phyloP scores from a whole-genome alignment of 2,888 invertebrate genomes.

The Troides helena region DNA sequence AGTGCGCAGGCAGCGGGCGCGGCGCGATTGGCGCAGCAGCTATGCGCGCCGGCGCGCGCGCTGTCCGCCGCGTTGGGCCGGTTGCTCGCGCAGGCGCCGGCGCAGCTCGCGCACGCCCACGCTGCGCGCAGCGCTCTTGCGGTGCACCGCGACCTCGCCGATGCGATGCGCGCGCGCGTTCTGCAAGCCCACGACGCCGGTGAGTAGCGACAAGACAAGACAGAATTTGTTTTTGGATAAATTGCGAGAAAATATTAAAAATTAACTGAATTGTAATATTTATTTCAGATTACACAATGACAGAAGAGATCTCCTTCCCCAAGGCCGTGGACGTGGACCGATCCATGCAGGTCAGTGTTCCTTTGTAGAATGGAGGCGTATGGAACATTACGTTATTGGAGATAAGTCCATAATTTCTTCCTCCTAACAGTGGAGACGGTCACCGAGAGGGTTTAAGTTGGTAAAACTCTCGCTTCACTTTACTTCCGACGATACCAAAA shows the following conservation, averaged over 20 bases:
- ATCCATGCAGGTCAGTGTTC: slow-evolving; percentile 57
- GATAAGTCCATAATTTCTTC: no score
- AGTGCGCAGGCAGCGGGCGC: slow-evolving; percentile 39
- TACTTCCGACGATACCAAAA: no score
- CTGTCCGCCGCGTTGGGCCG: slow-evolving; percentile 46
- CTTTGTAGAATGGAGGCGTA: no score
- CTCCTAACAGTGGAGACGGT: no score
- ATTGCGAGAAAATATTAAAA: background rate
- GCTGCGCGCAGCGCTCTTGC: slow-evolving; percentile 41
- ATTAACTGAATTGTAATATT: background rate
- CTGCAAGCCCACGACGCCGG: background rate
- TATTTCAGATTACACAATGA: slow-evolving; percentile 56
- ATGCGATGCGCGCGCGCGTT: slow-evolving; percentile 36
- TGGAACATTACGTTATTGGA: background rate
- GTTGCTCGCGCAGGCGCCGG: slow-evolving; percentile 37
- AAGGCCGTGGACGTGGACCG: slow-evolving; percentile 50
- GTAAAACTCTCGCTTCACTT: no score
- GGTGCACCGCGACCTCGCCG: slow-evolving; percentile 44
- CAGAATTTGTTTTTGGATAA: no score
- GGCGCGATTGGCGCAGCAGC: slow-evolving; percentile 47
- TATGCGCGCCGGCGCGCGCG: slow-evolving; percentile 45
- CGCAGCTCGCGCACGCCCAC: slow-evolving; percentile 39
- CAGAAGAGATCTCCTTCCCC: slow-evolving; percentile 55
- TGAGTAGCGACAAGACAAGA: background rate
- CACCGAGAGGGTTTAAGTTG: no score